A percentile compares a stretch with the other conserved stretches of the same genome.
phyloP scores from a whole-genome alignment of 1,140 invertebrate genomes.

The Varroa destructor region DNA sequence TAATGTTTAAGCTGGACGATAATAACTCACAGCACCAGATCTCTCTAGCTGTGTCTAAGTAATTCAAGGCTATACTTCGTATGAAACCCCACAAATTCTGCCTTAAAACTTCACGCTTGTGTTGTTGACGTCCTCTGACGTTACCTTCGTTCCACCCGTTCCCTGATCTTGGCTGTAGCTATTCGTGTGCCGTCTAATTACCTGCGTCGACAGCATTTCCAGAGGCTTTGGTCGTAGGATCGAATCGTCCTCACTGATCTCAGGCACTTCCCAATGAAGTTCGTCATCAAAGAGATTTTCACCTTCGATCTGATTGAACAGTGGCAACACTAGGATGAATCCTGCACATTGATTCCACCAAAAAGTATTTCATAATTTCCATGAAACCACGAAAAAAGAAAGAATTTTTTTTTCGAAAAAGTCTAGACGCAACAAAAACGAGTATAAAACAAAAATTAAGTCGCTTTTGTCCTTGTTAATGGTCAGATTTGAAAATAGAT shows the following conservation, averaged over 20 bases:
- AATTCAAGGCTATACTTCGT: too few species aligned
- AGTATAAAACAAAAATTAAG: background rate
- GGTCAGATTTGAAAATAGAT: background rate
- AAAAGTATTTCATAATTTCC: background rate
- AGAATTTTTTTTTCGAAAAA: background rate
- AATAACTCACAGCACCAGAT: too few species aligned
- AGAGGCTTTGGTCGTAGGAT: too few species aligned
- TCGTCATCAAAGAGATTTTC: slow-evolving; percentile 38
- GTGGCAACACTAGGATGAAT: slow-evolving; percentile 34
- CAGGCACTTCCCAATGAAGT: slow-evolving; percentile 38
- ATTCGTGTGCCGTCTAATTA: too few species aligned
- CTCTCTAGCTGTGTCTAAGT: too few species aligned
- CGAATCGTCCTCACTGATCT: slow-evolving; percentile 32
- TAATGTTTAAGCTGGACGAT: too few species aligned
- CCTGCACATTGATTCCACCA: slow-evolving; percentile 33
- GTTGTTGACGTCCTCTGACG: too few species aligned
- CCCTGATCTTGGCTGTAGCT: too few species aligned
- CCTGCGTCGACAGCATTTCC: too few species aligned
- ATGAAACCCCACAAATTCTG: too few species aligned
- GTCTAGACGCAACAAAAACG: background rate
- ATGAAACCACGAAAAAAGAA: background rate
- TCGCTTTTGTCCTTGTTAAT: slow-evolving; percentile 20
- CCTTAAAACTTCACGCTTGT: too few species aligned
- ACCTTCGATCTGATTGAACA: slow-evolving; percentile 35
- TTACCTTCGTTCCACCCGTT: too few species aligned